phyloP scores from a whole-genome alignment of 2,888 invertebrate genomes.

The Neuroscelio doddi region DNA sequence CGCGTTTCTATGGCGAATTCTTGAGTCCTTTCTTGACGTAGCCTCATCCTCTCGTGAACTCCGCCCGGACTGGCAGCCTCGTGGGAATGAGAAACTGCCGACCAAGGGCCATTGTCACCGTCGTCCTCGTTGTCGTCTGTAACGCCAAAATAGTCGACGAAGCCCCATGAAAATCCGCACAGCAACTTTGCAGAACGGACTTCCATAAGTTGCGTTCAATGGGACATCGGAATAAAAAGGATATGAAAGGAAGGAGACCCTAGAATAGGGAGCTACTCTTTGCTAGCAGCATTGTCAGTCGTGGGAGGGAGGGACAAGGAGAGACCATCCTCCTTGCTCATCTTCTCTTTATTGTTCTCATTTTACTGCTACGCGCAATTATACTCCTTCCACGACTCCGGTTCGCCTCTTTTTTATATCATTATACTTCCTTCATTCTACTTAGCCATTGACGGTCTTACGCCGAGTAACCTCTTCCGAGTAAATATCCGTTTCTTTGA shows the following conservation, averaged over 20 bases:
- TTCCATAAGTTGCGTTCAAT: conserved; percentile 66
- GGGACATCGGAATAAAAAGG: conserved; percentile 65
- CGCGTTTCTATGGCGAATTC: conserved; percentile 26
- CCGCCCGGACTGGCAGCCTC: conserved; percentile 33
- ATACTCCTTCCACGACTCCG: conserved; percentile 36
- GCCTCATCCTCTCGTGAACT: conserved; percentile 19
- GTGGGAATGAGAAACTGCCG: conserved; percentile 62
- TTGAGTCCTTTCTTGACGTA: conserved; percentile 18
- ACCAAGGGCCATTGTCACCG: conserved; percentile 60
- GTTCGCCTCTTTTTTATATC: conserved; percentile 40
- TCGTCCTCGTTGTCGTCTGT: conserved; percentile 36
- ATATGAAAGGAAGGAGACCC: conserved; percentile 43
- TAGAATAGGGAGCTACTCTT: conserved; percentile 40
- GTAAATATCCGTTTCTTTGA: conserved; percentile 46
- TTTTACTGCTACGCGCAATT: conserved; percentile 47
- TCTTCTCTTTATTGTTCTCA: conserved; percentile 42
- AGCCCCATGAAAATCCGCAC: conserved; percentile 58
- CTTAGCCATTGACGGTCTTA: conserved; percentile 29
- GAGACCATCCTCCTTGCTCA: conserved; percentile 34
- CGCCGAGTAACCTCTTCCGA: conserved; percentile 37
- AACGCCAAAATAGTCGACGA: conserved; percentile 28
- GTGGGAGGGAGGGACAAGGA: no score
- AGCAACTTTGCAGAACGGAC: conserved; percentile 62
- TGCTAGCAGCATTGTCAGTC: conserved; percentile 44
- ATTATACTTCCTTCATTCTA: conserved; percentile 25